Base-by-base conservation (phyloP, 2,797 vertebrate species). In the Pangasius macronema region DNA sequence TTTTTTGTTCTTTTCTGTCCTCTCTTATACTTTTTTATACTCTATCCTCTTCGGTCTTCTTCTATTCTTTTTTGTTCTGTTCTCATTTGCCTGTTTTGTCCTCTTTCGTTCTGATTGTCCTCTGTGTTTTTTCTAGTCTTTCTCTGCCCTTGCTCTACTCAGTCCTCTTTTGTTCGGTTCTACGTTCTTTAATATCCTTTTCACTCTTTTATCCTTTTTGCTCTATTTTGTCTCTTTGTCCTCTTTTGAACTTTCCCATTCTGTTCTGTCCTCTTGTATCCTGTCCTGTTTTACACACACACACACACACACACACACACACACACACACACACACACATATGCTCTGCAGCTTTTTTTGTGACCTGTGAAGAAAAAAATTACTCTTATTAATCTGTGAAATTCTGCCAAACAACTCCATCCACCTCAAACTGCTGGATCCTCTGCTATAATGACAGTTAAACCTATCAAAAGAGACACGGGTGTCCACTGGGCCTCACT, bases 401-500 rank as follows among this genome's bases (percentile, higher is more conserved):
- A 36, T 30, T 33, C 11, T 55, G 49, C 49, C 51, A 33, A 55
- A 55, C 76, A 24, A 59, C 77, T 59, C 55, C 2, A 3, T 80
- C 77, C 30, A 22, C 53, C 20, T 80, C 53, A 59, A 3, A 39
- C 20, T 14, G 20, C 70, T 49, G n/a, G 68, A 73, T 65, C 68
- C 76, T 70, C 82, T 33, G 53, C 27, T 85, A 49, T 87, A 92
- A 91, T 76, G 85, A 92, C 87, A 91, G 90, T 92, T 91, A 92
- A 93, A 92, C 92, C 92, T 91, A 91, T 93, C 91, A 91, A 91
- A 93, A 81, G 89, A 68, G 86, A 90, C 63, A 36, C 73, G 68
- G 55, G 55, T 57, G 76, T 79, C 76, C 76, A 36, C 86, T 1
- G 39, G 82, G 88, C 93, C 88, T 90, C 88, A 91, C 90, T 93